These are phyloP conservation scores for Taxidea taxus DNA, from an alignment of 2,113 vertebrate genomes.

Conservation along the genomic window DNA sequence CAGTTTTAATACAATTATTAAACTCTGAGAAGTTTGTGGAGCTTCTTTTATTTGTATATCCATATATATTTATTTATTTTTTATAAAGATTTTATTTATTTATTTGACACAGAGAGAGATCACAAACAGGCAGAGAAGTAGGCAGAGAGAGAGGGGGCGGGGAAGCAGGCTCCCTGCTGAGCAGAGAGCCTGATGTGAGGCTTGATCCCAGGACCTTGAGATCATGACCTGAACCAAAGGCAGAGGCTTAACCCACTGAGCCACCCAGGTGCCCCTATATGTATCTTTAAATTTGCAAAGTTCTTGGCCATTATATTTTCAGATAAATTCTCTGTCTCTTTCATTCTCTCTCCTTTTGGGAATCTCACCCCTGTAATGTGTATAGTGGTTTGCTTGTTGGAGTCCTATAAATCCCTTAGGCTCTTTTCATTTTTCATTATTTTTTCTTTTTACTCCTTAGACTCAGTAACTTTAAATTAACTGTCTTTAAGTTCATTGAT, in stretches of 20 bases:
- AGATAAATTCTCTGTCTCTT: neutral
- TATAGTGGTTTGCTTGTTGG: neutral
- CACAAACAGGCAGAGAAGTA: too few relatives aligned
- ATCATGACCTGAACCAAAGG: too few relatives aligned
- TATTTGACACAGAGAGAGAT: too few relatives aligned
- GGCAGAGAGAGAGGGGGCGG: too few relatives aligned
- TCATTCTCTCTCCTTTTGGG: neutral
- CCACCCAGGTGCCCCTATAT: too few relatives aligned
- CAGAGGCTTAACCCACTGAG: too few relatives aligned
- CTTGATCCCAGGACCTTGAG: too few relatives aligned
- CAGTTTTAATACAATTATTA: neutral
- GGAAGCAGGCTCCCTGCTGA: too few relatives aligned
- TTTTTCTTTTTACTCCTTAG: neutral
- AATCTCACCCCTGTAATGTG: neutral
- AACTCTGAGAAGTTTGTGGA: neutral
- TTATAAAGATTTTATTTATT: too few relatives aligned
- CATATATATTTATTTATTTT: neutral
- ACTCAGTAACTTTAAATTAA: neutral
- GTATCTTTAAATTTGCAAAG: neutral
- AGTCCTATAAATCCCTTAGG: neutral
- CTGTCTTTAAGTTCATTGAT: neutral
- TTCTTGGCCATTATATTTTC: neutral
- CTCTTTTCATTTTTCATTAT: neutral
- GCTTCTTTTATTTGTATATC: neutral
- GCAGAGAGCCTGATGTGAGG: too few relatives aligned